Evolutionary conservation across 1,140 invertebrate genomes (phyloP), one percentile per base, ranked within the genome.

Genomic region (Ctenoplectra terminalis): DNA sequence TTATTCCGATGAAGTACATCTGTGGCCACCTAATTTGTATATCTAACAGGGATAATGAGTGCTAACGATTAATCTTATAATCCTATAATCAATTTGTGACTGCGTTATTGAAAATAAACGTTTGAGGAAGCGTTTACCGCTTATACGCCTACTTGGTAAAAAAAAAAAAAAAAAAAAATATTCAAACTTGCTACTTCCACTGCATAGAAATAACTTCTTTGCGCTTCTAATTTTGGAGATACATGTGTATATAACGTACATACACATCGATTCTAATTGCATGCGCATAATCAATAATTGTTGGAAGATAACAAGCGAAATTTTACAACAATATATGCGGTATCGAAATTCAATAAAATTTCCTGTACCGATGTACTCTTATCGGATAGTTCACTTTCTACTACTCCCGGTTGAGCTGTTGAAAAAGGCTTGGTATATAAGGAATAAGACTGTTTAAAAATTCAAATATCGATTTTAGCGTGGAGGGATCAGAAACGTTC

Each of bases 1-100:
- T 69, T 54, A 4, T 40, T 58, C 46, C 17, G 67, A 61, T 34
- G 20, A 79, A 79, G 58, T 79, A 79, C 77, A 40, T 79, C 31
- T 74, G 78, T 48, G 17, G 71, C 70, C 34, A 61, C 11, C 67
- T 61, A 72, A 43, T 60, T 72, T 46, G 46, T 43, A 29, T 61
- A 79, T 20, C 34, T 61, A 79, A 72, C n/a, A 46, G 34, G 34
- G 29, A n/a, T 40, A 76, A 40, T n/a, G 26, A 76, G 1, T 29
- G 66, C 48, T 78, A 71, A 52, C 46, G 43, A n/a, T 60, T 31
- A 48, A 63, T 43, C 9, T 2, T 4, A 9, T 63, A 63, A 34
- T 43, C 34, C 7, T 60, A 31, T 40, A 31, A 40, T 73, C 58
- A 72, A 69, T 34, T 60, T 11, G 0, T 4, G 26, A n/a, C 26